These are phyloP conservation scores for Zaprionus lineosus DNA, from an alignment of 2,888 invertebrate species.

Conservation along the genomic window DNA sequence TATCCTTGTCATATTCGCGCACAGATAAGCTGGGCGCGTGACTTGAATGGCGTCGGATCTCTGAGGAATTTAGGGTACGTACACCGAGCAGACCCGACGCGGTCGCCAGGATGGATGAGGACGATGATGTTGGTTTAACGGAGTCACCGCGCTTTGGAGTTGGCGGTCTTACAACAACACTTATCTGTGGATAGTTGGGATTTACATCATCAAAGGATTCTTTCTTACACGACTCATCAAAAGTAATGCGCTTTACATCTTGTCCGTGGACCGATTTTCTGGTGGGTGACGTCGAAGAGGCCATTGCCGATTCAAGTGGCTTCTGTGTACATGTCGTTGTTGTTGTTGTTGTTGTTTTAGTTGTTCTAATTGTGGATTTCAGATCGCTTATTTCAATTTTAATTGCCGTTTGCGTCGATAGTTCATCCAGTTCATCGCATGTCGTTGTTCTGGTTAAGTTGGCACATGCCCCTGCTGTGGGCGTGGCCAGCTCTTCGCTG, in stretches of 20 bases:
- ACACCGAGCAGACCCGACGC: slow-evolving; percentile 72
- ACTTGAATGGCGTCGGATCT: slow-evolving; percentile 83
- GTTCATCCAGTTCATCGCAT: slow-evolving; percentile 71
- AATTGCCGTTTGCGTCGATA: slow-evolving; percentile 72
- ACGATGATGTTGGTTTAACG: slow-evolving; percentile 82
- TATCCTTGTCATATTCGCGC: slow-evolving; percentile 83
- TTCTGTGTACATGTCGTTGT: slow-evolving; percentile 39
- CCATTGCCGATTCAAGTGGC: slow-evolving; percentile 63
- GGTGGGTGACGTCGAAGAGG: slow-evolving; percentile 70
- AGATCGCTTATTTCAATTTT: slow-evolving; percentile 75
- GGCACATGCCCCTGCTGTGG: slow-evolving; percentile 42
- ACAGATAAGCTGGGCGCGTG: slow-evolving; percentile 83
- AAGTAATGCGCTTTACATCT: slow-evolving; percentile 83
- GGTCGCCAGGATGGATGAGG: slow-evolving; percentile 81
- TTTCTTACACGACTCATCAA: slow-evolving; percentile 83
- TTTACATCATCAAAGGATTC: slow-evolving; percentile 83
- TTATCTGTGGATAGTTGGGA: slow-evolving; percentile 86
- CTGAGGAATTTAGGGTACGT: slow-evolving; percentile 78
- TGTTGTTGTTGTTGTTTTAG: slow-evolving; percentile 33
- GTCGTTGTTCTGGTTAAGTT: slow-evolving; percentile 49
- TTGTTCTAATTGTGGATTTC: slow-evolving; percentile 29
- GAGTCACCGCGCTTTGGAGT: slow-evolving; percentile 88
- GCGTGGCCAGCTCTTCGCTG: slow-evolving; percentile 38
- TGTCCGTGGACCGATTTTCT: slow-evolving; percentile 79
- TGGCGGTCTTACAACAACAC: slow-evolving; percentile 89